Evolutionary conservation across 2,888 invertebrate species (phyloP), one percentile per base, ranked within the genome.

Genomic region (Nezara viridula): DNA sequence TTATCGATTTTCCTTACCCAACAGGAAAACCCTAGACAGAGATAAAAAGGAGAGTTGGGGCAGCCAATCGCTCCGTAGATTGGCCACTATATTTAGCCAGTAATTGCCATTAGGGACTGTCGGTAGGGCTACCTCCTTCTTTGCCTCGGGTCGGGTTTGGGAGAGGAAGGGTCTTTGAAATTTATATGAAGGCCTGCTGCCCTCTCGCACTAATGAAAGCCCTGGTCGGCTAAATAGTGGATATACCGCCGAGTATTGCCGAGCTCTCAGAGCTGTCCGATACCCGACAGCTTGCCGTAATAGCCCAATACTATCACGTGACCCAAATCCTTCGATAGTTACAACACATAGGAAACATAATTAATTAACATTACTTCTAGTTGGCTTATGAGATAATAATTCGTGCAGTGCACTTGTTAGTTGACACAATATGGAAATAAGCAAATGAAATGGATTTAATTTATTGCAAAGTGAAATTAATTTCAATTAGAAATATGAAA

Each of bases 201-300:
- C 19, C 32, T 73, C 66, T 37, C 66, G 66, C 66, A 73, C 66
- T 73, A 73, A 73, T 73, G 66, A 73, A 73, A 73, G 32, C 66
- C 21, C 37, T 37, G 37, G 66, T 37, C 66, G 37, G 37, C 66
- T 73, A 73, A 73, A 73, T 73, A 73, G 66, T 73, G 66, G 32
- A 73, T 73, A 73, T 2, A 14, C 66, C 32, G 32, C 66, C 27
- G 66, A 19, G 32, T 66, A 66, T 66, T 66, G 66, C 66, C 16
- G 7, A 6, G 4, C 1, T 21, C 66, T 21, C 16, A n/a, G 16
- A 60, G 27, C 27, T 27, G 27, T 21, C 12, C 9, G 7, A 73
- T 73, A 7, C 37, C 32, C 21, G 37, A 73, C 37, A 21, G 66
- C 66, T 37, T 73, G 32, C 19, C 32, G 16, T 73, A 73, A 37